Conservation (phyloP, 2,888 invertebrate species). For the Synanthedon vespiformis region DNA sequence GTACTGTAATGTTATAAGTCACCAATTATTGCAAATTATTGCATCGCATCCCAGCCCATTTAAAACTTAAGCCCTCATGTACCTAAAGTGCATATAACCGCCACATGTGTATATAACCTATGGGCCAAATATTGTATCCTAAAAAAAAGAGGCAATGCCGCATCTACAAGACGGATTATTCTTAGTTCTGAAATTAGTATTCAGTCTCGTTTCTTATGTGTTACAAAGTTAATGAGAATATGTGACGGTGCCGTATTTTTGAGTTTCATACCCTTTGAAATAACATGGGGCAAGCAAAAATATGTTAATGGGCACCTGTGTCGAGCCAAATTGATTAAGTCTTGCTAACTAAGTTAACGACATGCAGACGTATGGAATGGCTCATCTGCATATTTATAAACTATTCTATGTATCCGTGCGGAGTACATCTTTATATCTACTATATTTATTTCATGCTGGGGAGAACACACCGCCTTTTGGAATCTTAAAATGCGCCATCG, state of each 20-base stretch:
- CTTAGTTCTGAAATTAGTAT: constrained; percentile 54
- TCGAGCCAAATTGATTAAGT: constrained; percentile 17
- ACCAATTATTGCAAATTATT: too few relatives aligned
- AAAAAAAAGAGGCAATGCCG: constrained; percentile 11
- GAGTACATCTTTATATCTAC: too few relatives aligned
- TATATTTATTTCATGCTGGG: too few relatives aligned
- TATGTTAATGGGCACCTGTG: constrained; percentile 52
- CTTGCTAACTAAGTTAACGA: not conserved
- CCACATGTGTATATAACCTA: too few relatives aligned
- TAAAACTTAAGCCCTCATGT: too few relatives aligned
- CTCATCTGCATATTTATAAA: not conserved
- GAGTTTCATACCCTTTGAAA: constrained; percentile 59
- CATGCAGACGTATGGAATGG: not conserved
- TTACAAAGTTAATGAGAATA: constrained; percentile 64
- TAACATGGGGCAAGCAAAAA: constrained; percentile 47
- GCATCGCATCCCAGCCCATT: too few relatives aligned
- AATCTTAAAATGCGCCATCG: too few relatives aligned
- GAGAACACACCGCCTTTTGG: too few relatives aligned
- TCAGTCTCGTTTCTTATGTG: constrained; percentile 55
- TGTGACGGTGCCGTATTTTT: constrained; percentile 55
- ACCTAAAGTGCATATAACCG: too few relatives aligned
- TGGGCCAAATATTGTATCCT: too few relatives aligned
- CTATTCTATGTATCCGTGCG: not conserved
- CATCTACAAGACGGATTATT: constrained; percentile 22
- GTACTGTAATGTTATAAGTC: too few relatives aligned